Base-by-base conservation (phyloP, 2,113 vertebrate species). In the Laticauda colubrina region DNA sequence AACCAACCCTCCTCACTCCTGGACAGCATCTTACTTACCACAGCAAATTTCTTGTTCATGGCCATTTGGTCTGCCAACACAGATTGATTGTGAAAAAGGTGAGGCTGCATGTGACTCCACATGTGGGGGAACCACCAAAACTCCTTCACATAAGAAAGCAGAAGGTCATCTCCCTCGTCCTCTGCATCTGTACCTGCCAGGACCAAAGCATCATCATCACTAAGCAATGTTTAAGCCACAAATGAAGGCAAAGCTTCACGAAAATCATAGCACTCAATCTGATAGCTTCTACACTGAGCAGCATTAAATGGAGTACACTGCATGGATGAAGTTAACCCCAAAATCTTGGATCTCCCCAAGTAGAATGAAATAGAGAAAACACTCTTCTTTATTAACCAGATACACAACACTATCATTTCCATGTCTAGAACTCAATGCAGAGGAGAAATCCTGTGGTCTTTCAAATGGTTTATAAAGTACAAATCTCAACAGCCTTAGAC, bases 91-190 rank as follows among this genome's bases (percentile, higher is more conserved):
- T 99, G 99, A 98, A 99, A 99, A 57, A 99, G 98, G 95, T 99
- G 99, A 21, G 99, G 99, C 97, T 99, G 99, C 99, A 99, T 99
- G 97, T 99, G 99, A 97, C 99, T 99, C 99, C 99, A 99, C 99
- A 99, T 99, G 97, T 99, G 99, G 9, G 99, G 99, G 94, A 99
- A 99, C 99, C 99, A 99, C 99, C 99, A 99, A 97, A 99, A 99
- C 97, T 99, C 98, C 95, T 98, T 98, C 96, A 99, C 99, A 0
- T 98, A 98, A 3, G 98, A 99, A 88, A 99, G 98, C 96, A 99
- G 97, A 94, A 99, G 98, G 96, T 99, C 99, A 0, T 99, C 99
- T 0, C 99, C 99, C 45, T 98, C 98, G 0, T 99, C 99, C 96
- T 99, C 99, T 0, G 99, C 99, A 29, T 99, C 98, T 0, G 99